A percentile compares a stretch with the other conserved stretches of the same genome.
Evolutionary conservation across 2,888 invertebrate species (phyloP).

Genomic region (Petrolisthes manimaculis): DNA sequence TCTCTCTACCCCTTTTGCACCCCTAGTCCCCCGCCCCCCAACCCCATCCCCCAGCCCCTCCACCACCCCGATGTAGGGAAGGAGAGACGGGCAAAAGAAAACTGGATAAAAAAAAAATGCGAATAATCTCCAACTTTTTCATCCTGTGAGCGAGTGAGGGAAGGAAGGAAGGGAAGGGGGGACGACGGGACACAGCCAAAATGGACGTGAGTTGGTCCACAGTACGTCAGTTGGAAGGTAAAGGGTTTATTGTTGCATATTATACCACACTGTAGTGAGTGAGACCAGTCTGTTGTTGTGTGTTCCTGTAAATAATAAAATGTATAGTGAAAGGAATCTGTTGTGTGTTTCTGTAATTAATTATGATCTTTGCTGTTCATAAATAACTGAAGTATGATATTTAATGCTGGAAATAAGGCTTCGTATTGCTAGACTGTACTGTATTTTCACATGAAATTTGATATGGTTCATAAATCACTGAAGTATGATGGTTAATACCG

Average conservation of each 20-base stretch:
- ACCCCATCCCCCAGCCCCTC: not conserved
- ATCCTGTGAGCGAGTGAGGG: not conserved
- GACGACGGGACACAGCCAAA: not conserved
- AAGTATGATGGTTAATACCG: too few relatives aligned
- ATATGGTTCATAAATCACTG: too few relatives aligned
- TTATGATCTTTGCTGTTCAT: too few relatives aligned
- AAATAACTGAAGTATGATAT: too few relatives aligned
- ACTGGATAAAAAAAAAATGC: not conserved
- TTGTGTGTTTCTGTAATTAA: too few relatives aligned
- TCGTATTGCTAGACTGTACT: too few relatives aligned
- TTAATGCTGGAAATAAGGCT: too few relatives aligned
- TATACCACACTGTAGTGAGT: not conserved
- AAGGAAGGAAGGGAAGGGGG: constrained; percentile 9
- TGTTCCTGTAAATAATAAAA: too few relatives aligned
- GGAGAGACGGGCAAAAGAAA: not conserved
- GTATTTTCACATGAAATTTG: too few relatives aligned
- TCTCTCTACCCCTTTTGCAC: not conserved
- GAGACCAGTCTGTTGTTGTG: not conserved
- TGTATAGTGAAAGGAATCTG: too few relatives aligned
- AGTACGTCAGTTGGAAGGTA: too few relatives aligned
- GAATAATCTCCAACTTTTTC: constrained; percentile 12
- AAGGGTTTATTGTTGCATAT: not conserved
- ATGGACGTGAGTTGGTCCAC: not conserved
- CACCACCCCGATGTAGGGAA: constrained; percentile 6
- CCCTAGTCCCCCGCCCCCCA: not conserved